These are phyloP conservation scores for Mesorhabditis belari DNA, from an alignment of 2,888 invertebrate genomes.

Conservation along the genomic window DNA sequence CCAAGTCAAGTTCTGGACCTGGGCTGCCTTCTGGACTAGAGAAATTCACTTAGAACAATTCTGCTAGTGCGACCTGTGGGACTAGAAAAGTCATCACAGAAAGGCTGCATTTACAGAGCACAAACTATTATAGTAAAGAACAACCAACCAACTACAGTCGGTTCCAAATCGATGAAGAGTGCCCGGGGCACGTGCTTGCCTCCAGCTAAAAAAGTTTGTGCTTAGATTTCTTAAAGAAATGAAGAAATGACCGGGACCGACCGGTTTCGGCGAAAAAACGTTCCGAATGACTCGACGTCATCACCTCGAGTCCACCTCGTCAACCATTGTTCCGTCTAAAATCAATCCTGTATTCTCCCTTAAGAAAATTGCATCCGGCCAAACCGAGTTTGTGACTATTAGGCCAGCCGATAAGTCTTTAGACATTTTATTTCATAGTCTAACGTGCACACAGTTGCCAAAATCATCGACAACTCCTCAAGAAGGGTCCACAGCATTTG, in stretches of 20 bases:
- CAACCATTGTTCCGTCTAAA: constrained; percentile 30
- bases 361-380: background rate
- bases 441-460: background rate
- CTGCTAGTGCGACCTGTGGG: too few relatives aligned
- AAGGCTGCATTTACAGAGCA: too few relatives aligned
- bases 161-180: constrained; percentile 40
- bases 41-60: too few relatives aligned
- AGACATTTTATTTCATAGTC: too few relatives aligned
- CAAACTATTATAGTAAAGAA: too few relatives aligned
- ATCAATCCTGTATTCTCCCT: too few relatives aligned
- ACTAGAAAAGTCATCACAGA: too few relatives aligned
- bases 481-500: too few relatives aligned
- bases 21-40: too few relatives aligned
- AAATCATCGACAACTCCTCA: too few relatives aligned
- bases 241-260: constrained; percentile 1
- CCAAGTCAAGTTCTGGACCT: too few relatives aligned
- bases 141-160: constrained; percentile 44
- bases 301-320: constrained; percentile 51
- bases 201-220: constrained; percentile 56
- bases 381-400: background rate
- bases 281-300: constrained; percentile 83
- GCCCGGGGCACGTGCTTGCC: constrained; percentile 58
- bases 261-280: constrained; percentile 73
- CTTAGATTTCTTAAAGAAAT: background rate
- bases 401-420: too few relatives aligned